These are phyloP conservation scores for Diuraphis noxia DNA, from an alignment of 1,140 invertebrate genomes.

Conservation along the genomic window DNA sequence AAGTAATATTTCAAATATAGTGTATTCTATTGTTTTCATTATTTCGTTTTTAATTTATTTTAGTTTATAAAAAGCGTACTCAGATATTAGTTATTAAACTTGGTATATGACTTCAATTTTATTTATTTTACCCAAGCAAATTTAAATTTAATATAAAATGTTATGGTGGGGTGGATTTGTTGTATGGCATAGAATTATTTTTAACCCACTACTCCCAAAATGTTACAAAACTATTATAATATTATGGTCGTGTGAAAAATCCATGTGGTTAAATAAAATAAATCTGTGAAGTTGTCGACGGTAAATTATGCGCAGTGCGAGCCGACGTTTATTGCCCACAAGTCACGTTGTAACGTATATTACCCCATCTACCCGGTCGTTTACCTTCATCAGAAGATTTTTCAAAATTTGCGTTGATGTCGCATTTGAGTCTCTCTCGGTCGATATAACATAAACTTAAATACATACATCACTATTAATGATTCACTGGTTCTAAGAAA, in stretches of 20 bases:
- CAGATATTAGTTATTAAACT: neutral
- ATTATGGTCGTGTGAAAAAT: neutral
- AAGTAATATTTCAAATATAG: neutral
- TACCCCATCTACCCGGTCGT: neutral
- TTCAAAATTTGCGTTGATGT: neutral
- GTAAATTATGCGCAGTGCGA: neutral
- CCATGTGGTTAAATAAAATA: neutral
- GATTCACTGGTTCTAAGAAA: slow-evolving; percentile 17
- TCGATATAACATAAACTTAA: slow-evolving; percentile 14
- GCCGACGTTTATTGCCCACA: neutral
- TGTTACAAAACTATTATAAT: neutral
- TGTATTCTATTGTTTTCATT: neutral
- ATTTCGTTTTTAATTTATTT: neutral
- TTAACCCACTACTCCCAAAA: neutral
- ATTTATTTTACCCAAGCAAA: neutral
- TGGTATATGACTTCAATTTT: neutral
- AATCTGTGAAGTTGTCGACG: neutral
- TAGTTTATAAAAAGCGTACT: neutral
- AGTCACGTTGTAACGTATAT: neutral
- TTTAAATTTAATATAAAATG: neutral
- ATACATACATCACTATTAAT: neutral
- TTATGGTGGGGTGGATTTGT: neutral
- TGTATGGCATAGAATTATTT: neutral
- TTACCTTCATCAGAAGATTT: slow-evolving; percentile 26
- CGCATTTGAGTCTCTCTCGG: neutral